Conservation (phyloP, 2,888 invertebrate genomes). For the Nezara viridula region DNA sequence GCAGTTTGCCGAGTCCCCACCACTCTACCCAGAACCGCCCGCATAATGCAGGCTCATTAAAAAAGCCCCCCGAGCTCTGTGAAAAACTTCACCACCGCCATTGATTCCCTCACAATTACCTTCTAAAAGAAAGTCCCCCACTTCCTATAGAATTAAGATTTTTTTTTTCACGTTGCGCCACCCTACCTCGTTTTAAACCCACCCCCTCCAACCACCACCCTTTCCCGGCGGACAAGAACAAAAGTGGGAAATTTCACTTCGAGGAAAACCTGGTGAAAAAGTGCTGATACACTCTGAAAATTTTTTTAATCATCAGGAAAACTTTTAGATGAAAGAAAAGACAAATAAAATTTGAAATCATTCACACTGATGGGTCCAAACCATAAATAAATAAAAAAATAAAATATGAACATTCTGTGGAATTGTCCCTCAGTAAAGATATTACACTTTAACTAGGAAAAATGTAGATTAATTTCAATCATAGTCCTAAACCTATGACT, state of each 20-base stretch:
- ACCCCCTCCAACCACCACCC: too few relatives aligned
- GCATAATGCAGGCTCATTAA: conserved; percentile 39
- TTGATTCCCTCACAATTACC: conserved; percentile 24
- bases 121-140: conserved; percentile 13
- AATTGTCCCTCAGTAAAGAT: too few relatives aligned
- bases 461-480: too few relatives aligned
- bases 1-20: background rate
- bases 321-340: background rate
- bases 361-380: too few relatives aligned
- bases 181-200: background rate
- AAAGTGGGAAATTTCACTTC: background rate
- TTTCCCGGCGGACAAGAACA: background rate
- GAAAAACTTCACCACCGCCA: conserved; percentile 23
- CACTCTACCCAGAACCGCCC: background rate
- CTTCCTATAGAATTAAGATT: conserved; percentile 33
- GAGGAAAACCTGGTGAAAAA: background rate
- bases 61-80: background rate
- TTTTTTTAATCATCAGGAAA: background rate
- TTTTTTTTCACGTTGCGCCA: background rate
- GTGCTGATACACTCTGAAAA: background rate
- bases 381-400: too few relatives aligned
- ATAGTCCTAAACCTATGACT: too few relatives aligned
- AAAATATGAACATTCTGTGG: too few relatives aligned
- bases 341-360: background rate
- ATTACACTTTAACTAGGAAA: too few relatives aligned